A percentile compares a stretch with the other conserved stretches of the same genome.
phyloP scores from a whole-genome alignment of 2,113 vertebrate genomes.

The Trachemys scripta region DNA sequence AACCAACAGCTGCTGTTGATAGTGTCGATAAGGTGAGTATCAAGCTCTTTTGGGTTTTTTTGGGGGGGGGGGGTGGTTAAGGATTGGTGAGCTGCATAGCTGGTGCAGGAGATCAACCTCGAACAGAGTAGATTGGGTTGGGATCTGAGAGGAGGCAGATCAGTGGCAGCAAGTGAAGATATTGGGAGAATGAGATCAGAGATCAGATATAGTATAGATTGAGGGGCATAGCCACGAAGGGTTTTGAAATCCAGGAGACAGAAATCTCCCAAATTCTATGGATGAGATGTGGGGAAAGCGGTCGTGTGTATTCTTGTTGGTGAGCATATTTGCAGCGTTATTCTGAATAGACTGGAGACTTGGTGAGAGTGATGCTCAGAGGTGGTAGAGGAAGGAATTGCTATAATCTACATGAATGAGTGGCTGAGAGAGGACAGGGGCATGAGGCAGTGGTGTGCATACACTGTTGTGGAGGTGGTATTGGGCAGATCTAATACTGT shows the following conservation, averaged over 20 bases:
- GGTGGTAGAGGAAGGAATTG: background rate
- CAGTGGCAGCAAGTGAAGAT: background rate
- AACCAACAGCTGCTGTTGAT: background rate
- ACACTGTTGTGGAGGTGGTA: no score
- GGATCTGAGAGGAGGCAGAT: background rate
- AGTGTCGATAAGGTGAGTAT: background rate
- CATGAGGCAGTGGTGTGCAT: background rate
- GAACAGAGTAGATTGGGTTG: background rate
- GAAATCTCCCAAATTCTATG: background rate
- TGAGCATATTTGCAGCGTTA: background rate
- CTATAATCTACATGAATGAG: no score
- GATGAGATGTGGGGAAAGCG: background rate
- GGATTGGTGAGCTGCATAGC: background rate
- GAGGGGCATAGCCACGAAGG: background rate
- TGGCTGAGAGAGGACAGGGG: background rate
- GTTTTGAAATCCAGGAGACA: background rate
- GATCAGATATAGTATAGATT: background rate
- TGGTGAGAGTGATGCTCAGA: no score
- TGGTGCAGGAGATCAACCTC: background rate
- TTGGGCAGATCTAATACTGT: background rate
- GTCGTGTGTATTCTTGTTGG: background rate
- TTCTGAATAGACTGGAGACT: background rate
- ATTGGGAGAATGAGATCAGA: background rate
- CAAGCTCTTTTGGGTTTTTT: background rate
- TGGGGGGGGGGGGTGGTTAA: no score